phyloP scores from a whole-genome alignment of 2,797 vertebrate genomes.

The Scomberomorus guttatus region DNA sequence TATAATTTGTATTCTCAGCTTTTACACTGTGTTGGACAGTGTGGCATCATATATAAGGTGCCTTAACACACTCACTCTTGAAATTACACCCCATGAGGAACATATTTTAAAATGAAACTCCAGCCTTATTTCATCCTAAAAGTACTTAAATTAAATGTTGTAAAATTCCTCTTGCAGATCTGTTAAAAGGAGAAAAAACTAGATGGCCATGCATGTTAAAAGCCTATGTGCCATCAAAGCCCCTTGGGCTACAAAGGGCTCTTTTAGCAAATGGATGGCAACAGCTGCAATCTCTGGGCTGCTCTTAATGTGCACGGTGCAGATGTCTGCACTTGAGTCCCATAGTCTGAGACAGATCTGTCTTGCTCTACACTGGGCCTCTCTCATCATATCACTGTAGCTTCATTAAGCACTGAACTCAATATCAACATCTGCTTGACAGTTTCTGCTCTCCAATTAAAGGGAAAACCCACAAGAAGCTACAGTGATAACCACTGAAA shows the following conservation, averaged over 20 bases:
- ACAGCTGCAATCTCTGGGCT: constrained; percentile 82
- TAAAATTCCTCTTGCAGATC: constrained; percentile 45
- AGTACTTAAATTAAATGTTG: constrained; percentile 60
- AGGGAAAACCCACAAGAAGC: constrained; percentile 19
- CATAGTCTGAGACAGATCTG: constrained; percentile 76
- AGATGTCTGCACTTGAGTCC: constrained; percentile 80
- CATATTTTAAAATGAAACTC: constrained; percentile 31
- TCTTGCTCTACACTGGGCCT: constrained; percentile 62
- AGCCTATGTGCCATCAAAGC: constrained; percentile 82
- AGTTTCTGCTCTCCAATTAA: constrained; percentile 56
- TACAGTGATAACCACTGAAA: constrained; percentile 21
- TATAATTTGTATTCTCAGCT: constrained; percentile 30
- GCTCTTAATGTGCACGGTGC: constrained; percentile 76
- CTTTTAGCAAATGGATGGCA: constrained; percentile 82
- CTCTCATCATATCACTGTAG: constrained; percentile 64
- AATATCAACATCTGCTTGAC: constrained; percentile 64
- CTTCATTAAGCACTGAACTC: constrained; percentile 65
- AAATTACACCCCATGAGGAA: constrained; percentile 33
- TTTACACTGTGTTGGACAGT: background rate
- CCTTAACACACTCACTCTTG: constrained; percentile 20
- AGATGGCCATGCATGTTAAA: constrained; percentile 79
- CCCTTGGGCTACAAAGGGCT: constrained; percentile 77
- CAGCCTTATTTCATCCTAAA: constrained; percentile 48
- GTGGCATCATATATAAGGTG: constrained; percentile 24
- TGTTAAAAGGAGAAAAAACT: constrained; percentile 44